Conservation (phyloP, 1,140 invertebrate genomes). For the Lasioglossum baleicum region DNA sequence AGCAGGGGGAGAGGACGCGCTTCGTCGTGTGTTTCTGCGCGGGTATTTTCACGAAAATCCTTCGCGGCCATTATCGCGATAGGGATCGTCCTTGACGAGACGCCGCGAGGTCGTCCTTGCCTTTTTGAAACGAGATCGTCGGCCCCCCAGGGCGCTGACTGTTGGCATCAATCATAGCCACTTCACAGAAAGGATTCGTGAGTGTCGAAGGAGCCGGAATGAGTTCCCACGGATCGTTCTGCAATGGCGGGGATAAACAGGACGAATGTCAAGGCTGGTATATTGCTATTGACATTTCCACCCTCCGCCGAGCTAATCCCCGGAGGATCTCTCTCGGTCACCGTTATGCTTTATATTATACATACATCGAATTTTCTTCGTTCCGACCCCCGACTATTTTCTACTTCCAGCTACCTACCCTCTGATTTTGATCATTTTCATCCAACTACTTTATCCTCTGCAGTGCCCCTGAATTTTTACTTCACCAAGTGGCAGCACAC, state of each 20-base stretch:
- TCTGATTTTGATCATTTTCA: too few species aligned
- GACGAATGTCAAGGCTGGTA: slow-evolving; percentile 23
- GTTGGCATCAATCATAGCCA: slow-evolving; percentile 39
- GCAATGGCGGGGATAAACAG: slow-evolving; percentile 4
- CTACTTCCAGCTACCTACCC: too few species aligned
- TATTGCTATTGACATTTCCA: neutral
- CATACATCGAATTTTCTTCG: too few species aligned
- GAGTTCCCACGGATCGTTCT: slow-evolving; percentile 29
- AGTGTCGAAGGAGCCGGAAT: slow-evolving; percentile 9
- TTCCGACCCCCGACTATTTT: too few species aligned
- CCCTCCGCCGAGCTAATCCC: neutral
- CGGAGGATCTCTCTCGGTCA: too few species aligned
- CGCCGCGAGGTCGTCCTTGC: slow-evolving; percentile 12
- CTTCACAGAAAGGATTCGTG: slow-evolving; percentile 13
- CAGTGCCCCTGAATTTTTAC: too few species aligned
- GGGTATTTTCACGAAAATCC: slow-evolving; percentile 17
- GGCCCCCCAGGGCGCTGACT: slow-evolving; percentile 43
- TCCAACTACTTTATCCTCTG: too few species aligned
- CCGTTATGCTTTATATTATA: too few species aligned
- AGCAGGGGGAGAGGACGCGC: neutral
- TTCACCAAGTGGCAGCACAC: too few species aligned
- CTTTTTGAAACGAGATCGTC: slow-evolving; percentile 39
- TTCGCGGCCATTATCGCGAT: slow-evolving; percentile 23
- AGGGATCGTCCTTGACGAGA: slow-evolving; percentile 51
- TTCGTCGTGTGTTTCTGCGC: neutral